Base-by-base conservation (phyloP, 2,888 invertebrate species). In the Pelosia muscerda region DNA sequence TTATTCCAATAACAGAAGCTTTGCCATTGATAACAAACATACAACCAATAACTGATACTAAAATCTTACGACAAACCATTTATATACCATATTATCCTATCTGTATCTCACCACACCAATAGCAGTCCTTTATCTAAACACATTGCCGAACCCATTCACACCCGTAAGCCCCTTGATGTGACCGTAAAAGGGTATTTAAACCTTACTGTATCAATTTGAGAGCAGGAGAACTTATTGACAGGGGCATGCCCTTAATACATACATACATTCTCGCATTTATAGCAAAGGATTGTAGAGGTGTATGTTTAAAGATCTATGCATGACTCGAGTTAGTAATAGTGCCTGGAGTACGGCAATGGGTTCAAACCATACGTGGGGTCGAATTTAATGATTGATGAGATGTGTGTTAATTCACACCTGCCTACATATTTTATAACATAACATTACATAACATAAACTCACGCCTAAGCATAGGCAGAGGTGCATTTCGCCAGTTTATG, bases 91-190 rank as follows among this genome's bases (percentile, higher is more conserved):
- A 63, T 59, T 64, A 60, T 54, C 67, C 57, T 67, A 68, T 64
- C 59, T 55, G 57, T 63, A 28, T 64, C 28, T 55, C 28, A 34
- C 49, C 54, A 54, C 22, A 42, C 54, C 59, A 56, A 58, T 55
- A 26, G 55, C 59, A 54, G 63, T 59, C 55, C 68, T 64, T 60
- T 68, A 64, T 68, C 63, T 68, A 68, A 60, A 64, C 55, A 63
- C 63, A 25, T 56, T 67, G 58, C 23, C 59, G 58, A 64, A 54
- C 22, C 63, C 54, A 15, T 63, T 58, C 34, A 42, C 67, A 53
- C 63, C 62, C 54, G 31, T 63, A 68, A 68, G 54, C 34, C 63
- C 19, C 38, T 60, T 55, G 59, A 64, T 63, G 59, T 26, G 55
- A 28, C 63, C 55, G 38, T 59, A 63, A 60, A 63, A 54, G 9